A percentile compares a stretch with the other conserved stretches of the same genome.
phyloP scores from a whole-genome alignment of 1,140 invertebrate species.

The Papilio aristodemus region DNA sequence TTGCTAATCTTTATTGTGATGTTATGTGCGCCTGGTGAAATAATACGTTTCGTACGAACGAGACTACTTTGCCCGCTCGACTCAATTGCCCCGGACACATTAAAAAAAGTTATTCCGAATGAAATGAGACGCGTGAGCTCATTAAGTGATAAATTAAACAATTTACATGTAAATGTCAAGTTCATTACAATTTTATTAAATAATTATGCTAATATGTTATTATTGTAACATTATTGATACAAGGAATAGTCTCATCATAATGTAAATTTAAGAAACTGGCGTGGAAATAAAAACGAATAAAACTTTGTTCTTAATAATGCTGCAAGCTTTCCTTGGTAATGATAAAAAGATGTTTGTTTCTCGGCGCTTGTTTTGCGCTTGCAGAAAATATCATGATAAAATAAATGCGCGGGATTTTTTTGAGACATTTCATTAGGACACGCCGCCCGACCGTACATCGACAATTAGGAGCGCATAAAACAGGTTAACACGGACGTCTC shows the following conservation, averaged over 20 bases:
- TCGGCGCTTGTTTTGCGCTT: neutral
- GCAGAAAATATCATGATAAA: neutral
- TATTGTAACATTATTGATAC: neutral
- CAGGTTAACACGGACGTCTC: slow-evolving; percentile 26
- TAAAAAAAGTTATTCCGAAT: slow-evolving; percentile 16
- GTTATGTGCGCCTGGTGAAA: neutral
- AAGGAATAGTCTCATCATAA: neutral
- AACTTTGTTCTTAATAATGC: slow-evolving; percentile 2
- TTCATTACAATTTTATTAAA: slow-evolving; percentile 37
- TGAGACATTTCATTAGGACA: neutral
- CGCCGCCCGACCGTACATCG: neutral
- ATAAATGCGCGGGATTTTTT: neutral
- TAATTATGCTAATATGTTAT: slow-evolving; percentile 39
- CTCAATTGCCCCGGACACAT: neutral
- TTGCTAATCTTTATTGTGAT: slow-evolving; percentile 20
- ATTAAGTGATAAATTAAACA: slow-evolving; percentile 36
- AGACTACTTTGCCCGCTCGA: neutral
- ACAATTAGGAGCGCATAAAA: slow-evolving; percentile 28
- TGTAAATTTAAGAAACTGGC: neutral
- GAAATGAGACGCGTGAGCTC: neutral
- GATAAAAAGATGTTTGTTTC: neutral
- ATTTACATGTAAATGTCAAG: slow-evolving; percentile 38
- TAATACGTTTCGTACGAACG: slow-evolving; percentile 1
- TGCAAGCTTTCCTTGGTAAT: neutral
- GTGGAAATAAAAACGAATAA: neutral